Percentiles rank a stretch among this genome's conserved stretches.
phyloP scores from a whole-genome alignment of 1,140 invertebrate genomes.

The Odontomachus brunneus region DNA sequence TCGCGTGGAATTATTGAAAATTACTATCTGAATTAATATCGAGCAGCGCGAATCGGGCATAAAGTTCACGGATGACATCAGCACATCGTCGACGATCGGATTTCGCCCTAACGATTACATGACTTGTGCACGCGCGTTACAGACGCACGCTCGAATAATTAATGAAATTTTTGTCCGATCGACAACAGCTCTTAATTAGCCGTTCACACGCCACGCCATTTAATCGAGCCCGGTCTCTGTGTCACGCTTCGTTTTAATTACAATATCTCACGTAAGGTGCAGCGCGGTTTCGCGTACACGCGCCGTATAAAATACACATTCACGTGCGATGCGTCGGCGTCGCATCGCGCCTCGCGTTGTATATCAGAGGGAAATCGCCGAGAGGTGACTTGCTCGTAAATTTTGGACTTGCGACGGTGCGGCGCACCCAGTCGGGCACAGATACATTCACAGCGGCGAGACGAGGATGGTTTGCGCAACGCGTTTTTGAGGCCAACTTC shows the following conservation, averaged over 20 bases:
- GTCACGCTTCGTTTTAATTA: neutral
- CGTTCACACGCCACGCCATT: neutral
- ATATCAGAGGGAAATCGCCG: neutral
- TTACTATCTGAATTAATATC: too few species aligned
- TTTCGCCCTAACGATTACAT: too few species aligned
- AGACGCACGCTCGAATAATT: neutral
- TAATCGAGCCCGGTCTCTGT: slow-evolving; percentile 2
- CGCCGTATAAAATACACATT: neutral
- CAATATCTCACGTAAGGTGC: neutral
- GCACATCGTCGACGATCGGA: too few species aligned
- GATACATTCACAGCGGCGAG: slow-evolving; percentile 17
- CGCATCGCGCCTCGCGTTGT: neutral
- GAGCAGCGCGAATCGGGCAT: too few species aligned
- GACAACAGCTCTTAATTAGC: neutral
- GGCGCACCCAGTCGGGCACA: slow-evolving; percentile 28
- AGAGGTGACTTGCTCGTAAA: neutral
- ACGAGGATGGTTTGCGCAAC: slow-evolving; percentile 52
- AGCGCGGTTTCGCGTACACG: too few species aligned
- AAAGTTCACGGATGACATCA: too few species aligned
- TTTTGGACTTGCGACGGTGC: slow-evolving; percentile 1
- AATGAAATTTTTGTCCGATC: neutral
- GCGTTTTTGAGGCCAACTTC: slow-evolving; percentile 19
- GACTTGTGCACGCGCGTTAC: too few species aligned
- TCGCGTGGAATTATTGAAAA: too few species aligned
- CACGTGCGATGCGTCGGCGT: neutral